A percentile compares a stretch with the other conserved stretches of the same genome.
Conservation (phyloP, 2,797 vertebrate species). For the Molossus molossus region DNA sequence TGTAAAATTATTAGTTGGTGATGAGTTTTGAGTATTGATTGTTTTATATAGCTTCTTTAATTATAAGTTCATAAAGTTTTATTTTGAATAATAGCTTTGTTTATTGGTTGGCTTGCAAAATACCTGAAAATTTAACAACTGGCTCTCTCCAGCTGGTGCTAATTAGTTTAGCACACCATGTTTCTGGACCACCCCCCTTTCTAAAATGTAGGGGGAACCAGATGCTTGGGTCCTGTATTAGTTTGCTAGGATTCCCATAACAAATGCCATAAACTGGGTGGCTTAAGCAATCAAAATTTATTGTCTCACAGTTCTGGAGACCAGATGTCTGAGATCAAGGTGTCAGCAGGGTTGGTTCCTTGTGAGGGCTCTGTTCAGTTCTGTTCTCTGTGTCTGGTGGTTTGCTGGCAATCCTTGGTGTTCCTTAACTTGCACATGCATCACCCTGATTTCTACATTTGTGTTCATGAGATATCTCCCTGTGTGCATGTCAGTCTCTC, state of each 20-base stretch:
- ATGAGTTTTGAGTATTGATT: slow-evolving; percentile 35
- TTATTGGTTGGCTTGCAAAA: background rate
- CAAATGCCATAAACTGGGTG: background rate
- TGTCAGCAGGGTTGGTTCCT: background rate
- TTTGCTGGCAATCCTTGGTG: background rate
- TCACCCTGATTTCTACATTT: background rate
- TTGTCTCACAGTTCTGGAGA: background rate
- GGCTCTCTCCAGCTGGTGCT: slow-evolving; percentile 19
- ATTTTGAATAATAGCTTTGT: slow-evolving; percentile 50
- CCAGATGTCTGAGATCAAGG: background rate
- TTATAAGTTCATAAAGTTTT: slow-evolving; percentile 41
- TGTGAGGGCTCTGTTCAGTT: background rate
- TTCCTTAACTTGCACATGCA: background rate
- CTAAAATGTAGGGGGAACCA: background rate
- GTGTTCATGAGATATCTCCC: background rate
- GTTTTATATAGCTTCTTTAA: slow-evolving; percentile 24
- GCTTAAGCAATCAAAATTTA: background rate
- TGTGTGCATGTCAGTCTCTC: background rate
- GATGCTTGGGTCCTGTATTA: background rate
- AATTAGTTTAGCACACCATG: background rate
- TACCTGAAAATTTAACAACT: slow-evolving; percentile 45
- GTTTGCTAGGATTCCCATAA: background rate
- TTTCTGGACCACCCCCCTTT: background rate
- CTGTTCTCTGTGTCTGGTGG: background rate
- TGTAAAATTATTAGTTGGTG: background rate